A percentile compares a stretch with the other conserved stretches of the same genome.
Evolutionary conservation across 23 tunicate genomes (phyloP).

Genomic region (Clavelina lepadiformis): DNA sequence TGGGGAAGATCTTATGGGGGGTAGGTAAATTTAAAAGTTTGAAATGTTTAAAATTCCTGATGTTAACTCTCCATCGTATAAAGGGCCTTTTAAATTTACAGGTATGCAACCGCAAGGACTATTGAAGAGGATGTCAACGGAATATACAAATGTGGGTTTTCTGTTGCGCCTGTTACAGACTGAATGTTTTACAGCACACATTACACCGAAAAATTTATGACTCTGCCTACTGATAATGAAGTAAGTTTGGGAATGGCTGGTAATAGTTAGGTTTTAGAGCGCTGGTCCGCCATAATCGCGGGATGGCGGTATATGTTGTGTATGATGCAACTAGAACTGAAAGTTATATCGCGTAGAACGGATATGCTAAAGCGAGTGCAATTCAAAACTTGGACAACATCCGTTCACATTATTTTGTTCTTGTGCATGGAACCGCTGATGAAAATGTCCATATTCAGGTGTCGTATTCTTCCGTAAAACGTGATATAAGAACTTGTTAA

Average conservation of each 20-base stretch:
- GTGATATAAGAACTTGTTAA: too few relatives aligned
- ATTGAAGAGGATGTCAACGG: too few relatives aligned
- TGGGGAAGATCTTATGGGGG: constrained; percentile 86
- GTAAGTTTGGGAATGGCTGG: too few relatives aligned
- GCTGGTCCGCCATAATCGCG: too few relatives aligned
- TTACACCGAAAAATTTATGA: constrained; percentile 58
- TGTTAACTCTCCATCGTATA: too few relatives aligned
- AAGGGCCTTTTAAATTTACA: too few relatives aligned
- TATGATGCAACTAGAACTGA: too few relatives aligned
- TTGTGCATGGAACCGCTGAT: constrained; percentile 36
- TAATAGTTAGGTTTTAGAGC: too few relatives aligned
- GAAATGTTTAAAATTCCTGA: too few relatives aligned
- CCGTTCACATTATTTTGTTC: constrained; percentile 34
- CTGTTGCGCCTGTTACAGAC: constrained; percentile 64
- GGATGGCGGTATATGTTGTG: too few relatives aligned
- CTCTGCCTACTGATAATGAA: constrained; percentile 12
- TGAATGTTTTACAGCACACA: constrained; percentile 33
- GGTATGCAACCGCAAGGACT: too few relatives aligned
- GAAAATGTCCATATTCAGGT: constrained; percentile 35
- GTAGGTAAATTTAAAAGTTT: constrained; percentile 27
- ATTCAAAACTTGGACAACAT: constrained; percentile 24
- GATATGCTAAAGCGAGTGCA: constrained; percentile 22
- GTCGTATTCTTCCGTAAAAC: too few relatives aligned
- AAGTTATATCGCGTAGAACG: constrained; percentile 13
- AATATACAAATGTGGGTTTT: constrained; percentile 49